Evolutionary conservation across 2,113 vertebrate genomes (phyloP).

Genomic region (Lates calcarifer): DNA sequence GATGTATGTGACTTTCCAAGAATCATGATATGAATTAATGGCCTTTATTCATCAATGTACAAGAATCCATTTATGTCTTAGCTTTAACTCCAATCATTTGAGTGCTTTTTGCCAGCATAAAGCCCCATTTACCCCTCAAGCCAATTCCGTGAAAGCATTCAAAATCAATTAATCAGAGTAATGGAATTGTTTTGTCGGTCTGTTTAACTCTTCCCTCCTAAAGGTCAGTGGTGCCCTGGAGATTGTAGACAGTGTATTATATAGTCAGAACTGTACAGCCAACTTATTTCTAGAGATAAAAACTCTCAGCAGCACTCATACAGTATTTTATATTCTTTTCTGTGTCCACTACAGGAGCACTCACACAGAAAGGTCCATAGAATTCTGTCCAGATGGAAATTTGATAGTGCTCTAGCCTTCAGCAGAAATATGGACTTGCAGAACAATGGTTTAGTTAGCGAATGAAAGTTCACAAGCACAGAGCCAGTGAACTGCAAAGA

Average conservation of each 20-base stretch:
- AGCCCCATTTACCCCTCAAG: constrained; percentile 40
- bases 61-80: constrained; percentile 33
- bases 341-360: not conserved
- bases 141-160: constrained; percentile 69
- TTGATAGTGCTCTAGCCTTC: not conserved
- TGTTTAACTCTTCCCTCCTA: constrained; percentile 60
- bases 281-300: constrained; percentile 25
- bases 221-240: constrained; percentile 47
- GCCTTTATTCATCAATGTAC: constrained; percentile 24
- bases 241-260: constrained; percentile 12
- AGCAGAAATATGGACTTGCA: not conserved
- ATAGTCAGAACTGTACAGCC: not conserved
- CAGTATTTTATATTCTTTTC: constrained; percentile 4
- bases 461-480: constrained; percentile 12
- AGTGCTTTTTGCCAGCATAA: constrained; percentile 59
- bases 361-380: constrained; percentile 14
- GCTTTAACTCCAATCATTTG: constrained; percentile 62
- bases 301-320: not conserved
- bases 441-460: constrained; percentile 2
- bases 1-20: not conserved
- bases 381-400: constrained; percentile 37
- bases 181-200: constrained; percentile 66
- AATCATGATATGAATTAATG: constrained; percentile 1
- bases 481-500: not conserved
- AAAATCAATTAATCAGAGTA: constrained; percentile 73